Evolutionary conservation across 2,888 invertebrate genomes (phyloP).

Genomic region (Scaptomyza caliginosa): DNA sequence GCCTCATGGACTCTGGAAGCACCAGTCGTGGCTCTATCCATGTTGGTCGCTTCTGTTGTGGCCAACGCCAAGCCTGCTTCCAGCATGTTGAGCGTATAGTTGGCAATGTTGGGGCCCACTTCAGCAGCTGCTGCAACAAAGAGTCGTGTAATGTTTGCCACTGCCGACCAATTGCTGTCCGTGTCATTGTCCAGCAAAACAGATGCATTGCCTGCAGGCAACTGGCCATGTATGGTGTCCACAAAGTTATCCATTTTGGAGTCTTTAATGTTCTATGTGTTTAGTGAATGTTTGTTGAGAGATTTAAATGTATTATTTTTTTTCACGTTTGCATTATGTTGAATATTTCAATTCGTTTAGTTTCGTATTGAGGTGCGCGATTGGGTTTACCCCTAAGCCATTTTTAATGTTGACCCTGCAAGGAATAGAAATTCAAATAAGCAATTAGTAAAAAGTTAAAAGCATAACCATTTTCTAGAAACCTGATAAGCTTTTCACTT

Average conservation of each 20-base stretch:
- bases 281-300: constrained; percentile 2
- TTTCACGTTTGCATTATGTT: constrained; percentile 23
- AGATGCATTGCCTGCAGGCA: constrained; percentile 11
- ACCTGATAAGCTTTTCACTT: not conserved
- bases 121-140: constrained; percentile 39
- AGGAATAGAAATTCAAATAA: too few species aligned
- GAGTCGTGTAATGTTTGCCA: constrained; percentile 56
- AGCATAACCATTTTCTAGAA: not conserved
- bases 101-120: constrained; percentile 58
- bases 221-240: constrained; percentile 3
- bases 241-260: constrained; percentile 37
- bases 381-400: not conserved
- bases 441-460: not conserved
- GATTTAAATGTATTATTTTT: not conserved
- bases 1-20: constrained; percentile 28
- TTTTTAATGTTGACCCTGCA: not conserved
- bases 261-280: not conserved
- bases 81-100: constrained; percentile 65
- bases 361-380: constrained; percentile 2
- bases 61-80: constrained; percentile 52
- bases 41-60: constrained; percentile 44
- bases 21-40: constrained; percentile 5
- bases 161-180: constrained; percentile 50
- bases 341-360: constrained; percentile 15
- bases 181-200: constrained; percentile 31